Percentiles rank a stretch among this genome's conserved stretches.
Evolutionary conservation across 2,888 invertebrate species (phyloP).

Genomic region (Melanotus villosus): DNA sequence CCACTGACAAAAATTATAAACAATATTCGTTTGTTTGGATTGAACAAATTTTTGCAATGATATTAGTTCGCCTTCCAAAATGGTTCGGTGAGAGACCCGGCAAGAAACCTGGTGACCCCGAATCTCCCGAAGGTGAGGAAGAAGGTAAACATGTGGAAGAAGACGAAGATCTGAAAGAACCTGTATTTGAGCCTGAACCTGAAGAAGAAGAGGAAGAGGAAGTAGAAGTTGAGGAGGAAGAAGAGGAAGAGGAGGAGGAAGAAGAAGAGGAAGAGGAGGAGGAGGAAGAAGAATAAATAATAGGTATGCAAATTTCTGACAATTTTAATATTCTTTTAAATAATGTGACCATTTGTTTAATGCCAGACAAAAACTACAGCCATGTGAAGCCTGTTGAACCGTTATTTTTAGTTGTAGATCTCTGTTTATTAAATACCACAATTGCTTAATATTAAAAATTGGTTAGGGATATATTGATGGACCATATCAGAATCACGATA

Average conservation of each 20-base stretch:
- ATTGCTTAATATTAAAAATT: too few species aligned
- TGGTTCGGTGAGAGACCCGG: constrained; percentile 97
- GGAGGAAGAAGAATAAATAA: constrained; percentile 71
- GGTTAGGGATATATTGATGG: too few species aligned
- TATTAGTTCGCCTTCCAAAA: constrained; percentile 91
- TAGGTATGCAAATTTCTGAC: background rate
- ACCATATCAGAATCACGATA: too few species aligned
- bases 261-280: constrained; percentile 79
- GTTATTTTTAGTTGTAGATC: too few species aligned
- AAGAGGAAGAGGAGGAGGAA: constrained; percentile 82
- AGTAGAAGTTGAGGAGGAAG: constrained; percentile 81
- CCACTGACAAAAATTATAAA: too few species aligned
- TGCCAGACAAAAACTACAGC: too few species aligned
- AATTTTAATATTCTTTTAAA: too few species aligned
- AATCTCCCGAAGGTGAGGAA: constrained; percentile 93
- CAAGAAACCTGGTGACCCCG: constrained; percentile 90
- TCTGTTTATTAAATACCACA: too few species aligned
- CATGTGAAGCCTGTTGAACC: too few species aligned
- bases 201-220: constrained; percentile 83
- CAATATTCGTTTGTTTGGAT: too few species aligned
- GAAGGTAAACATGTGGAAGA: constrained; percentile 85
- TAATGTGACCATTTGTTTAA: background rate
- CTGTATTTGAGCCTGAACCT: constrained; percentile 77
- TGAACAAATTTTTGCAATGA: background rate
- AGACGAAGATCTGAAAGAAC: constrained; percentile 74